Base-by-base conservation (phyloP, 2,888 invertebrate genomes). In the Punctoribates punctum region DNA sequence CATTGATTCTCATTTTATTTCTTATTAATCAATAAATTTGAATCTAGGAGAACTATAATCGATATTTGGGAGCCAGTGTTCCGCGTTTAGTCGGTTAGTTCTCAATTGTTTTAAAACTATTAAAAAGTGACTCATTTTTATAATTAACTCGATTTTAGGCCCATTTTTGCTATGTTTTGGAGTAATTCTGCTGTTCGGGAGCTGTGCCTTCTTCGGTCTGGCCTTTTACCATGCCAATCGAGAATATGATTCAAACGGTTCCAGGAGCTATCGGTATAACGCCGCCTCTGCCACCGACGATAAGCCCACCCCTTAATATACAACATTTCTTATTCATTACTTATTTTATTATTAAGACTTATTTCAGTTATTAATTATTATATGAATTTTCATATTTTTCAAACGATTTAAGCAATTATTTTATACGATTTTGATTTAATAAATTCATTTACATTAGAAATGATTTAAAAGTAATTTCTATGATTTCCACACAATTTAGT, bases 1-100 rank as follows among this genome's bases (percentile, higher is more conserved):
- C 60, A 23, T 1, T 27, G 27, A 27, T 60, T 17, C 51, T 20
- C 17, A 20, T 17, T n/a, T 51, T 51, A 6, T 51, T 4, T 51
- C n/a, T 13, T 17, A 27, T 27, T 29, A 27, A 1, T 27, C 1
- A 25, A 25, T 11, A 8, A 2, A 57, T 27, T 1, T 27, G 54
- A 27, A 27, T 38, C 38, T 34, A 76, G 76, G 77, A 78, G 17
- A 80, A 80, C 70, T 81, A 80, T 73, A 77, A 79, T 20, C 73
- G 81, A 51, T 81, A 80, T 77, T 77, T 80, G 70, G 81, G 81
- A 9, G 78, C 81, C 0, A 79, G 80, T 75, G 74, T 80, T 13
- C 77, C 78, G 65, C 77, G 80, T 65, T 77, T 81, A 17, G 77
- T 80, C 11, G 81, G 81, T 54, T 51, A 57, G 78, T 75, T 3